phyloP scores from a whole-genome alignment of 92 coral and sea anemone species.

The Parazoanthus darwini region DNA sequence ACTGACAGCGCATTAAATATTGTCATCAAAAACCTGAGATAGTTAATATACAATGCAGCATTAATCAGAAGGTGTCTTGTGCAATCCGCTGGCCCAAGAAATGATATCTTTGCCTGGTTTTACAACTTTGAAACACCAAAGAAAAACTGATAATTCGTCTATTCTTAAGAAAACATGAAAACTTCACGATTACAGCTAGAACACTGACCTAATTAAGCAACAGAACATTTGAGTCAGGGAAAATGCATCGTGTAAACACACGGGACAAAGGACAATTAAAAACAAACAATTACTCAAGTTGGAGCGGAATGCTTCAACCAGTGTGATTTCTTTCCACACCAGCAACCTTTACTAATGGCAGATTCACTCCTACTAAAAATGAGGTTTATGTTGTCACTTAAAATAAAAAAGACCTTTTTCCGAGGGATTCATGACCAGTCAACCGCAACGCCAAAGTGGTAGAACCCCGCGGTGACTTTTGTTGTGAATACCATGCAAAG shows the following conservation, averaged over 20 bases:
- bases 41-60: neutral
- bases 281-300: neutral
- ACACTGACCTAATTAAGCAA: neutral
- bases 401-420: neutral
- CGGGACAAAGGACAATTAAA: conserved; percentile 17
- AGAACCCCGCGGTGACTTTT: conserved; percentile 39
- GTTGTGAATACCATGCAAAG: conserved; percentile 20
- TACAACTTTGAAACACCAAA: neutral
- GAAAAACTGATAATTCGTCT: neutral
- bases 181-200: neutral
- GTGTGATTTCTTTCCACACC: conserved; percentile 1
- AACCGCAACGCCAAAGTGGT: neutral
- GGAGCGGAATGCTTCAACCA: neutral
- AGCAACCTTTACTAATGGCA: neutral
- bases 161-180: neutral
- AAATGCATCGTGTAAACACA: conserved; percentile 17
- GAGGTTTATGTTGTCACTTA: neutral
- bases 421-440: neutral
- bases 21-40: neutral
- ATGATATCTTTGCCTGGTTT: neutral
- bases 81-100: neutral
- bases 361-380: neutral
- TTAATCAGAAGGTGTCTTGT: neutral
- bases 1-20: conserved; percentile 4
- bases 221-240: conserved; percentile 6